phyloP scores from a whole-genome alignment of 1,140 invertebrate genomes.

The Aphelenchoides besseyi region DNA sequence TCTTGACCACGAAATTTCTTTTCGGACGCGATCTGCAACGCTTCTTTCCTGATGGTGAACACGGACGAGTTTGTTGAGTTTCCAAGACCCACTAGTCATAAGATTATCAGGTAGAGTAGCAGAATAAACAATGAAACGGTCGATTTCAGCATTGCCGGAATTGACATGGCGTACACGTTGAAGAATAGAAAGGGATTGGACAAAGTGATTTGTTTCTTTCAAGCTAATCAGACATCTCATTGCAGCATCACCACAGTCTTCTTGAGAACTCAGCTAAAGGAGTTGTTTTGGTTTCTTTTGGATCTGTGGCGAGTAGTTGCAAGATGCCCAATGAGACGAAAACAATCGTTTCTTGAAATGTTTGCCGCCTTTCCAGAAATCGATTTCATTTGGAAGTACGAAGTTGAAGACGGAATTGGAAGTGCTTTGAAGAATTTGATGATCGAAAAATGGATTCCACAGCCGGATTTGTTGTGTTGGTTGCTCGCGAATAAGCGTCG shows the following conservation, averaged over 20 bases:
- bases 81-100: neutral
- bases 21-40: no score
- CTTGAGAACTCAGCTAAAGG: constrained; percentile 3
- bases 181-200: neutral
- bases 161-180: constrained; percentile 5
- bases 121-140: no score
- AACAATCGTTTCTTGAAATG: constrained; percentile 1
- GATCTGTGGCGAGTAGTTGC: constrained; percentile 22
- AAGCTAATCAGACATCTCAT: constrained; percentile 16
- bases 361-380: constrained; percentile 29
- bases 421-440: constrained; percentile 12
- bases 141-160: no score
- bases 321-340: constrained; percentile 14
- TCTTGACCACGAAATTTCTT: neutral
- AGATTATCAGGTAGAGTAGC: constrained; percentile 4
- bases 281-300: constrained; percentile 26
- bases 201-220: neutral
- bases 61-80: constrained; percentile 7
- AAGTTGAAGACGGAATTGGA: constrained; percentile 23
- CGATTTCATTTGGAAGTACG: constrained; percentile 30
- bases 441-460: constrained; percentile 14
- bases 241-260: neutral
- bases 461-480: constrained; percentile 20
- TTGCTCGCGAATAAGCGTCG: neutral
- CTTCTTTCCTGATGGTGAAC: no score